Evolutionary conservation across 2,797 vertebrate species (phyloP), one percentile per base, ranked within the genome.

Genomic region (Rhinoraja longicauda): DNA sequence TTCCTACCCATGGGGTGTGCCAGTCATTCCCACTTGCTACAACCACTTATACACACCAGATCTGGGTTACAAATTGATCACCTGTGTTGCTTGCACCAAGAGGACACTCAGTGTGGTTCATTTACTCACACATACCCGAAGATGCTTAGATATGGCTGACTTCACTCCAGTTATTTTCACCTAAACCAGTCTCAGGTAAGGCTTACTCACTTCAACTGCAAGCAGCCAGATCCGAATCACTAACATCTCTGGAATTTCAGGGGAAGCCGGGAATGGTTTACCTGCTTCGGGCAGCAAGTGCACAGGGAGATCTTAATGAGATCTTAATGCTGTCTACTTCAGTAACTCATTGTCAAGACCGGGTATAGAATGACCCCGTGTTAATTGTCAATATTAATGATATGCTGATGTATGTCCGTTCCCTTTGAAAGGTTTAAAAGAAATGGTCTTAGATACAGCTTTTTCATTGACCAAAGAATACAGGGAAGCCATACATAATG

Each of bases 91-190:
- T 32, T 84, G 53, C 57, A 84, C 26, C 81, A 57, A 84, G 45
- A n/a, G 53, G 81, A 4, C 59, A 84, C 84, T 84, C 81, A 84
- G 81, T 15, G 26, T n/a, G 45, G 81, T 26, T 84, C 24, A 84
- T 84, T 84, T 26, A 26, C 26, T 84, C 81, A n/a, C 81, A n/a
- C 81, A 29, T 84, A n/a, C 81, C 53, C 53, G n/a, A 84, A 59
- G 53, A 53, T 84, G 26, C 53, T 84, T 84, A 13, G 81, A 29
- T 59, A 84, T 84, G 53, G 81, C 81, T 59, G 53, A 84, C 26
- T 59, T 84, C 57, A 84, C 29, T 59, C 84, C 53, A 84, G n/a
- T 84, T 13, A 84, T n/a, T 29, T 84, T 84, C 59, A 59, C 81
- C 81, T 13, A 59, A 26, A 15, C n/a, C 12, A 12, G 9, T n/a